A percentile compares a stretch with the other conserved stretches of the same genome.
phyloP scores from a whole-genome alignment of 2,113 vertebrate genomes.

The Trogon surrucura region DNA sequence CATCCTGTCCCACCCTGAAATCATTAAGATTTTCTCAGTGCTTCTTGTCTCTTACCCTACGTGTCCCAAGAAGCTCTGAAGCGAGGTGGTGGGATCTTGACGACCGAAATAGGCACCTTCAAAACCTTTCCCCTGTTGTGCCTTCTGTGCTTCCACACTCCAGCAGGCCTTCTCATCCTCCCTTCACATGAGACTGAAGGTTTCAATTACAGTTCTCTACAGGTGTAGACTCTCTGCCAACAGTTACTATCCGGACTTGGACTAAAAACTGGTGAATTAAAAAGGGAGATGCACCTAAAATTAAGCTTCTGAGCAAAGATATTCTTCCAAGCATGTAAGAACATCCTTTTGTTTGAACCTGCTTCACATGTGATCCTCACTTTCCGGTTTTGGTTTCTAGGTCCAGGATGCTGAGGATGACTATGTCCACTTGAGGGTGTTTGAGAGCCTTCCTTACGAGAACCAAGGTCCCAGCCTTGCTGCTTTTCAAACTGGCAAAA shows the following conservation, averaged over 20 bases:
- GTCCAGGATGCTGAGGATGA: not conserved
- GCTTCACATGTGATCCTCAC: not conserved
- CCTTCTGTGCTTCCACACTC: not conserved
- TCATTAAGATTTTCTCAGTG: not conserved
- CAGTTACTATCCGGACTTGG: not conserved
- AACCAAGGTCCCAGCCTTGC: constrained; percentile 16
- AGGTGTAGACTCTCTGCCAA: not conserved
- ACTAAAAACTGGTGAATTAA: not conserved
- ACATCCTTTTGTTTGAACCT: not conserved
- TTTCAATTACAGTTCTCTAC: not conserved
- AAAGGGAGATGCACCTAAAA: not conserved
- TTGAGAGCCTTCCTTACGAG: constrained; percentile 14
- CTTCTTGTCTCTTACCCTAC: not conserved
- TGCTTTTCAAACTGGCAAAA: constrained; percentile 64
- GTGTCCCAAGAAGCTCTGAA: not conserved
- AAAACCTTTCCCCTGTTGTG: not conserved
- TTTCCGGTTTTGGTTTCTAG: constrained; percentile 57
- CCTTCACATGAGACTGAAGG: not conserved
- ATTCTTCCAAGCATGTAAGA: not conserved
- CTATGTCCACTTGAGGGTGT: constrained; percentile 73
- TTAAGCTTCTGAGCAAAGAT: too few species aligned
- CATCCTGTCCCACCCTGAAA: not conserved
- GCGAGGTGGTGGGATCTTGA: not conserved
- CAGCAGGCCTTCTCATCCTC: not conserved
- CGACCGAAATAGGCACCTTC: not conserved